Evolutionary conservation across 1,140 invertebrate species (phyloP).

Genomic region (Halesus radiatus): DNA sequence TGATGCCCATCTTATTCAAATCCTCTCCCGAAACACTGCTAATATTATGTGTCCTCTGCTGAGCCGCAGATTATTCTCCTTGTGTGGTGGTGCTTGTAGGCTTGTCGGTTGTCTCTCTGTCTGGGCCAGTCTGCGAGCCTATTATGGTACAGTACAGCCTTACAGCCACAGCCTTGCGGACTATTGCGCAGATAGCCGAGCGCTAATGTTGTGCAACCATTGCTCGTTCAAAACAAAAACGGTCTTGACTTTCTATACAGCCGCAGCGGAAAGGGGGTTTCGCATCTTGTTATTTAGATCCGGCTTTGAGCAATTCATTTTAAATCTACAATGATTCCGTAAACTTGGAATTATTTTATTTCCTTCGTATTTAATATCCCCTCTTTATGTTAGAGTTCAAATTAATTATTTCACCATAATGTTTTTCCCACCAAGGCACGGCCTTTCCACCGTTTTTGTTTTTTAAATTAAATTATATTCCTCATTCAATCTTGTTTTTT

Average conservation of each 20-base stretch:
- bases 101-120: not conserved
- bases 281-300: slow-evolving; percentile 33
- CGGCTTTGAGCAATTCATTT: not conserved
- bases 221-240: slow-evolving; percentile 44
- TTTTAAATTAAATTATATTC: too few species aligned
- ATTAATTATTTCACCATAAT: too few species aligned
- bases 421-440: too few species aligned
- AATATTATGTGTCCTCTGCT: not conserved
- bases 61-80: not conserved
- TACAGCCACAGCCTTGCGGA: slow-evolving; percentile 22
- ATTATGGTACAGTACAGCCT: not conserved
- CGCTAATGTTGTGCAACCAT: slow-evolving; percentile 43
- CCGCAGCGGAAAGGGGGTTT: slow-evolving; percentile 23
- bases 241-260: slow-evolving; percentile 48
- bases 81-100: too few species aligned
- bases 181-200: slow-evolving; percentile 26
- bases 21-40: not conserved
- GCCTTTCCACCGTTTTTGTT: too few species aligned
- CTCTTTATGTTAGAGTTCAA: too few species aligned
- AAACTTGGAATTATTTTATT: too few species aligned
- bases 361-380: too few species aligned
- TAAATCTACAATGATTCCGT: too few species aligned
- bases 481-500: too few species aligned
- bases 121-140: not conserved
- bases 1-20: not conserved